Conservation (phyloP, 2,888 invertebrate genomes). For the Dolichomitus sp. region DNA sequence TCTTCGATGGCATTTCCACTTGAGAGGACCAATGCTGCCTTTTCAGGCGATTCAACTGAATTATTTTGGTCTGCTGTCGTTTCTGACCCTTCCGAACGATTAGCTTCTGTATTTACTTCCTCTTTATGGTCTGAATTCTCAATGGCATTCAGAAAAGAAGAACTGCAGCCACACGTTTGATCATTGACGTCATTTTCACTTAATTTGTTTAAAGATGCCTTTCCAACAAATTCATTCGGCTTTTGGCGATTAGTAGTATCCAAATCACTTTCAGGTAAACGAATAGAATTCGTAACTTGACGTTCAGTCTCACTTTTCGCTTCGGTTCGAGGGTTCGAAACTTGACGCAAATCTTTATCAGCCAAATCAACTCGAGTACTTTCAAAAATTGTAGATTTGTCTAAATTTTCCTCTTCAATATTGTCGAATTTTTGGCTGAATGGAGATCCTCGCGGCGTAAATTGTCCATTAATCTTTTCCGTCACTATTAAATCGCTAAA, state of each 20-base stretch:
- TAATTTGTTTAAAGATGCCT: not conserved
- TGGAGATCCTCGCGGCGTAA: conserved; percentile 18
- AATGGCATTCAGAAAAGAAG: not conserved
- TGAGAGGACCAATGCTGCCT: not conserved
- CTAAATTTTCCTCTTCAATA: conserved; percentile 18
- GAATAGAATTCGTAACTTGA: not conserved
- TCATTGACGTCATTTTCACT: not conserved
- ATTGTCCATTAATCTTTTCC: conserved; percentile 56
- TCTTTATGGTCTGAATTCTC: not conserved
- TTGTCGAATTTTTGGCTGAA: conserved; percentile 18
- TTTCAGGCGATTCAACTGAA: not conserved
- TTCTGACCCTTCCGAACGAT: not conserved
- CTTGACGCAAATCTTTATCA: not conserved
- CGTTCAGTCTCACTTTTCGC: not conserved
- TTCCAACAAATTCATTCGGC: conserved; percentile 2
- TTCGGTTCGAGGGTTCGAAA: not conserved
- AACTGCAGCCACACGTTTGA: not conserved
- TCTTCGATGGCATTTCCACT: not conserved
- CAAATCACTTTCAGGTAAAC: not conserved
- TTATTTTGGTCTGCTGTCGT: not conserved
- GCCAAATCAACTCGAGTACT: not conserved
- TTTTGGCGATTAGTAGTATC: not conserved
- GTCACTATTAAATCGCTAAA: conserved; percentile 72
- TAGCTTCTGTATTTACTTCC: not conserved
- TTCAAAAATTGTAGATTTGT: conserved; percentile 27